These are phyloP conservation scores for Pygoscelis adeliae DNA, from an alignment of 2,113 vertebrate species.

Conservation along the genomic window DNA sequence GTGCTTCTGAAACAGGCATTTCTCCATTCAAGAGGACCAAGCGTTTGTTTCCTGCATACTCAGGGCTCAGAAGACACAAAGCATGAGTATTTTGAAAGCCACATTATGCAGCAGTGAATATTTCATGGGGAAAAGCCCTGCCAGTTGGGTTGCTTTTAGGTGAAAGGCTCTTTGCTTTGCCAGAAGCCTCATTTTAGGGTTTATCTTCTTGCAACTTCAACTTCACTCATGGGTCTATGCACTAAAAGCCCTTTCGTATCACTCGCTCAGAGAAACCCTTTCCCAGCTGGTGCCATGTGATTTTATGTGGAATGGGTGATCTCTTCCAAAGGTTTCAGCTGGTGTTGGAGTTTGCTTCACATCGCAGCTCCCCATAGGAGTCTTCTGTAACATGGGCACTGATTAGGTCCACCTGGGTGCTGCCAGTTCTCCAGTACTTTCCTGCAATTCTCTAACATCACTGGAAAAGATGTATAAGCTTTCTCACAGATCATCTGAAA, in stretches of 20 bases:
- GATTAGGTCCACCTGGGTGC: not conserved
- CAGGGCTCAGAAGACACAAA: not conserved
- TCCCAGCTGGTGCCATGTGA: not conserved
- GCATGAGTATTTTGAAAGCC: not conserved
- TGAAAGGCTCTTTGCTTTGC: not conserved
- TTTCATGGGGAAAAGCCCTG: not conserved
- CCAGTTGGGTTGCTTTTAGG: not conserved
- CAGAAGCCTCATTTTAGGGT: not conserved
- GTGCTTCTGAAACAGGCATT: not conserved
- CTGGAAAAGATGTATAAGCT: not conserved
- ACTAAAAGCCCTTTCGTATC: not conserved
- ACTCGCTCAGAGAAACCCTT: not conserved
- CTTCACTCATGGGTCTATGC: not conserved
- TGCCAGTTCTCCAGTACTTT: not conserved
- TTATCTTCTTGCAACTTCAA: not conserved
- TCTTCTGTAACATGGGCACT: not conserved
- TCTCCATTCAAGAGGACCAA: not conserved
- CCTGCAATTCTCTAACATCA: not conserved
- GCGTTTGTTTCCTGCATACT: not conserved
- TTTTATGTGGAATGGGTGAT: not conserved
- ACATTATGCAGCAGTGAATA: not conserved
- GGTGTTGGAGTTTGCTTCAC: not conserved
- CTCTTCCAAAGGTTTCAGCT: not conserved
- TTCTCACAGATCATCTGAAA: not conserved
- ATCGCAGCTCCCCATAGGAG: rapidly evolving